A percentile compares a stretch with the other conserved stretches of the same genome.
Evolutionary conservation across 2,797 vertebrate species (phyloP).

Genomic region (Paratrypauchen microcephalus): DNA sequence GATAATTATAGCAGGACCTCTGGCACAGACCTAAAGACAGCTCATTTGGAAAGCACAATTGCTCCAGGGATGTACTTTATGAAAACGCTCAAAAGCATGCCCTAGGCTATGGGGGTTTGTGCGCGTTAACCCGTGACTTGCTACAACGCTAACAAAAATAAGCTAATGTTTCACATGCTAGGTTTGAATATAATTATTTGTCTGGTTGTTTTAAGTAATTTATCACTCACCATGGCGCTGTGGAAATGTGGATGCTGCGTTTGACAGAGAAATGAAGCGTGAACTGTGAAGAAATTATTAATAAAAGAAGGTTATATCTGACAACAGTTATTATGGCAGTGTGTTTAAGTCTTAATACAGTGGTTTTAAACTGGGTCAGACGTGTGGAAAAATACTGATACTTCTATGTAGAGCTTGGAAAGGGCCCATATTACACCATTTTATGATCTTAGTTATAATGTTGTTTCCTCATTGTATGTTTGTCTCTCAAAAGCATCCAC

Average conservation of each 20-base stretch:
- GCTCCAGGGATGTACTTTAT: conserved; percentile 8
- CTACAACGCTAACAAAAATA: conserved; percentile 5
- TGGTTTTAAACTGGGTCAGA: too few species aligned
- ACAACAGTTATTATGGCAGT: not conserved
- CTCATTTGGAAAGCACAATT: conserved; percentile 13
- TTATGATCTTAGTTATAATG: too few species aligned
- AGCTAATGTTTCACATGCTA: conserved; percentile 20
- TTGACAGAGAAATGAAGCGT: not conserved
- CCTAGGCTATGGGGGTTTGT: conserved; percentile 10
- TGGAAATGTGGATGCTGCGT: not conserved
- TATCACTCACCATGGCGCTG: not conserved
- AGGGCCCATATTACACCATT: too few species aligned
- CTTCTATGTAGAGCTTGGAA: too few species aligned
- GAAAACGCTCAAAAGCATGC: conserved; percentile 16
- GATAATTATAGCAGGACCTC: conserved; percentile 10
- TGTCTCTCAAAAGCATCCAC: too few species aligned
- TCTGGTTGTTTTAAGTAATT: not conserved
- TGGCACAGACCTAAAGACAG: conserved; percentile 15
- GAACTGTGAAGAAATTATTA: conserved; percentile 1
- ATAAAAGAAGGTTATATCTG: conserved; percentile 3
- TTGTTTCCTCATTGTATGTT: too few species aligned
- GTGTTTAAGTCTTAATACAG: not conserved
- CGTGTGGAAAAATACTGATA: too few species aligned
- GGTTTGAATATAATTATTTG: conserved; percentile 18
- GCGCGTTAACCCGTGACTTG: conserved; percentile 8